Base-by-base conservation (phyloP, 2,113 vertebrate genomes). In the Eleginops maclovinus region DNA sequence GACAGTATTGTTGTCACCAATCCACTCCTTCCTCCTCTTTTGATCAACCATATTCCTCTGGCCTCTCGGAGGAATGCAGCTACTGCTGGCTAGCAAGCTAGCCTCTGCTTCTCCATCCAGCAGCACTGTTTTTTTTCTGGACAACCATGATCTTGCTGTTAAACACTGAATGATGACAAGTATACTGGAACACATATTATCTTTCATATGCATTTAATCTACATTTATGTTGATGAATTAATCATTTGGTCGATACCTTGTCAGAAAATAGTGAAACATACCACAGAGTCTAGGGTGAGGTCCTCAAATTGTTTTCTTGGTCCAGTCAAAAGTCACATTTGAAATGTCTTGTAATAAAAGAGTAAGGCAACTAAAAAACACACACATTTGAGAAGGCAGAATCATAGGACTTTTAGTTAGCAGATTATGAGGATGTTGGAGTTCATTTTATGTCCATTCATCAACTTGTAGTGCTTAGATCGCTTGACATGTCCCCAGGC, bases 41-140 rank as follows among this genome's bases (percentile, higher is more conserved):
- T 41, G 41, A 21, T 63, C 78, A 62, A 67, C 14, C 58, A 56
- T 36, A 14, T n/a, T 55, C 14, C 56, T 41, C 11, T 44, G 51
- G 8, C 21, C 26, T 24, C 6, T 2, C 3, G 21, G 19, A 49
- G 9, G 4, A 50, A 36, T 36, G 21, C 53, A 21, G n/a, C 28
- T 36, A 9, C 44, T 44, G 21, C 41, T 19, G 28, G 17, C 15
- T 44, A 60, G 26, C 12, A 54, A 4, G 64, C 50, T 51, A 81
- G 59, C 50, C 31, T 31, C 14, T 26, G 28, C 50, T 15, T 0
- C 6, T 22, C 44, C 16, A 26, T 36, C 31, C 7, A n/a, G 9
- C 11, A 24, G 19, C 4, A 8, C 21, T 50, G 21, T 8, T 36
- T 36, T 8, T 36, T 36, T 36, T 24, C n/a, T n/a, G n/a, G n/a